A percentile compares a stretch with the other conserved stretches of the same genome.
Evolutionary conservation across 2,888 invertebrate genomes (phyloP).

Genomic region (Omphaloscelis lunosa): DNA sequence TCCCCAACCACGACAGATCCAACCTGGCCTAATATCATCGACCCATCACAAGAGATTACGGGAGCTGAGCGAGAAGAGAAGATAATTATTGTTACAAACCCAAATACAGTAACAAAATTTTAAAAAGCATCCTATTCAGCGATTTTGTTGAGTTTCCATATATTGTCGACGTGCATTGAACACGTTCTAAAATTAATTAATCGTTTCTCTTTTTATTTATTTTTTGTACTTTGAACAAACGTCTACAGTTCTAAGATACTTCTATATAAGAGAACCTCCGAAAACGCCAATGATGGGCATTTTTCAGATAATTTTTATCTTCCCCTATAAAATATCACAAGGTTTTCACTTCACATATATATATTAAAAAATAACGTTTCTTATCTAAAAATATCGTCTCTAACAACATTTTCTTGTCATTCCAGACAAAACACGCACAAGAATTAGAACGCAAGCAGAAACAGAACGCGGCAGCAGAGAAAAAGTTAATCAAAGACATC

Average conservation of each 20-base stretch:
- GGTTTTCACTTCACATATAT: neutral
- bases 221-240: no score
- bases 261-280: neutral
- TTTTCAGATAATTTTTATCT: neutral
- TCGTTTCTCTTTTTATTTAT: neutral
- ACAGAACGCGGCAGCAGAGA: slow-evolving; percentile 96
- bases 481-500: slow-evolving; percentile 98
- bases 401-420: neutral
- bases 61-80: neutral
- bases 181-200: no score
- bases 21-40: neutral
- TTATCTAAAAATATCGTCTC: neutral
- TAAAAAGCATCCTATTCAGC: neutral
- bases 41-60: neutral
- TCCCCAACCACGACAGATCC: neutral
- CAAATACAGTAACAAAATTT: neutral
- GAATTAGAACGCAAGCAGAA: slow-evolving; percentile 95
- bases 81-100: neutral
- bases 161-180: neutral
- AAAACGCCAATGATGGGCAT: no score
- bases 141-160: neutral
- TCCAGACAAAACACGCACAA: slow-evolving; percentile 93
- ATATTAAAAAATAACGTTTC: neutral
- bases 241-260: neutral
- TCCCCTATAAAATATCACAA: neutral